These are phyloP conservation scores for Philantomba maxwellii DNA, from an alignment of 2,113 vertebrate genomes.

Conservation along the genomic window DNA sequence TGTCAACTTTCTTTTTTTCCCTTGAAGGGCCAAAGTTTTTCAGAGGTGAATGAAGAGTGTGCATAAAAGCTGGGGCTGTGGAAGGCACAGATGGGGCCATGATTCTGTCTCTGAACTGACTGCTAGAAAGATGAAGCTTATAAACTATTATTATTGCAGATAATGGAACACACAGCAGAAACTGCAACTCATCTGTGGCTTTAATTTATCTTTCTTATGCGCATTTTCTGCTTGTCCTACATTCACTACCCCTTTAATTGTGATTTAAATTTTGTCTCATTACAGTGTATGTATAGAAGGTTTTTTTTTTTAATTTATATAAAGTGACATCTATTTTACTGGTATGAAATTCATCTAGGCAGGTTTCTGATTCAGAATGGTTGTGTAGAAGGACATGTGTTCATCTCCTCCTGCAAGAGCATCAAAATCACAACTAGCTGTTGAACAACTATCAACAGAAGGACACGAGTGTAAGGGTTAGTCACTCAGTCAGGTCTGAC, in stretches of 20 bases:
- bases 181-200: neutral
- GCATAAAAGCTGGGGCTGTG: neutral
- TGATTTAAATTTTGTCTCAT: neutral
- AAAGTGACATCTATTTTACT: neutral
- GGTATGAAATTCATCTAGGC: neutral
- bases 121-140: neutral
- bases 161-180: neutral
- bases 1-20: neutral
- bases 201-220: neutral
- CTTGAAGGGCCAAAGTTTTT: neutral
- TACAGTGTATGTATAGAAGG: neutral
- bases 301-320: neutral
- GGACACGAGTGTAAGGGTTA: neutral
- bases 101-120: neutral
- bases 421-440: neutral
- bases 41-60: neutral
- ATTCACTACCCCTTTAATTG: neutral
- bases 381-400: neutral
- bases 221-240: neutral
- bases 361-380: neutral
- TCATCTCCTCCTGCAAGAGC: neutral
- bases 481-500: accelerated
- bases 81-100: neutral
- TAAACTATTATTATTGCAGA: neutral
- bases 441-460: neutral